A percentile compares a stretch with the other conserved stretches of the same genome.
These are phyloP conservation scores for Hetaerina titia DNA, from an alignment of 2,888 invertebrate species.

Conservation along the genomic window DNA sequence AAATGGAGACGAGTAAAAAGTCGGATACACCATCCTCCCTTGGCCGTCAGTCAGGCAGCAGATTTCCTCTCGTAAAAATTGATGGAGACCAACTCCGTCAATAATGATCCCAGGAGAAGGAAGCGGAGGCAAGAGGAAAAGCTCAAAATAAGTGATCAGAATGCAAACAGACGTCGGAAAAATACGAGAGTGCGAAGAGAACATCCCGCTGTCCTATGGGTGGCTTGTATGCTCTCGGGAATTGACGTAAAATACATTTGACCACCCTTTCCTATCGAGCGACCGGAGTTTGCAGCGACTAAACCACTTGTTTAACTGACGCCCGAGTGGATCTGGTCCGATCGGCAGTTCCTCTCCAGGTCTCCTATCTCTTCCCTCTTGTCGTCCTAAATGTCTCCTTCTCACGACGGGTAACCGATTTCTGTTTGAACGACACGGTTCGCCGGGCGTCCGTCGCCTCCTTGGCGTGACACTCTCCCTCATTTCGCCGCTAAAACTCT, in stretches of 20 bases:
- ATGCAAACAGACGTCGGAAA: neutral
- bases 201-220: neutral
- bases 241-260: neutral
- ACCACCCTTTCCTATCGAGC: neutral
- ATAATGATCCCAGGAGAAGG: neutral
- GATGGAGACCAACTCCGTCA: neutral
- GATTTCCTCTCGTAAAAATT: neutral
- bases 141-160: neutral
- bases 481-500: neutral
- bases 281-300: neutral
- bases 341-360: neutral
- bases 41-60: too few relatives aligned
- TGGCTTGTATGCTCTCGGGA: neutral
- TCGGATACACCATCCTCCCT: neutral
- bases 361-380: neutral
- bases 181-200: neutral
- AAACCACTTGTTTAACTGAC: constrained; percentile 7
- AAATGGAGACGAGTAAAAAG: neutral
- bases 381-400: neutral
- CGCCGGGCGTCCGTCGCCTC: neutral
- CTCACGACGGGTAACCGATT: neutral
- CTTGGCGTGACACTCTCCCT: neutral
- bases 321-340: neutral
- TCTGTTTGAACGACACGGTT: neutral
- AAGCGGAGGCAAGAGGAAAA: neutral